These are phyloP conservation scores for Ianthella basta DNA, from an alignment of 37 sponge, comb jelly and placozoan genomes.

Conservation along the genomic window DNA sequence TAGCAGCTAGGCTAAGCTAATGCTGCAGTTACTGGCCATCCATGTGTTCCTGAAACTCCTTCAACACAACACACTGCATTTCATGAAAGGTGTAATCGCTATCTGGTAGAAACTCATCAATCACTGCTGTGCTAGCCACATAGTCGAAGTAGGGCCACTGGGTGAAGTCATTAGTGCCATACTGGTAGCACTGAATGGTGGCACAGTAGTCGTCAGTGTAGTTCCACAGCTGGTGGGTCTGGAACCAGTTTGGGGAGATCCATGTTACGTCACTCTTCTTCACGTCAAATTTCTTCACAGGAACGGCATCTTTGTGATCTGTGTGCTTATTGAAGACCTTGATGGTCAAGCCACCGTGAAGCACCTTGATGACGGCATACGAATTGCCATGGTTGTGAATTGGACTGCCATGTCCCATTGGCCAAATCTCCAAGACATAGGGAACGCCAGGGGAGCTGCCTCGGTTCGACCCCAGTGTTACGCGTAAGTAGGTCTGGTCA, in stretches of 20 bases:
- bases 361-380: conserved; percentile 62
- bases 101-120: conserved; percentile 55
- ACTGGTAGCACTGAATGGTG: conserved; percentile 75
- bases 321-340: conserved; percentile 58
- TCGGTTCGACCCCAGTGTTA: conserved; percentile 44
- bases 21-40: neutral
- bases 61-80: conserved; percentile 28
- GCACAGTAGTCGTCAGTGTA: conserved; percentile 61
- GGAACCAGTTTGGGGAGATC: conserved; percentile 80
- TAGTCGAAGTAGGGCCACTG: conserved; percentile 72
- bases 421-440: conserved; percentile 80
- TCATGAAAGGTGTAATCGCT: conserved; percentile 44
- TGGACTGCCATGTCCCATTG: conserved; percentile 49
- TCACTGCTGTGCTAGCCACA: neutral
- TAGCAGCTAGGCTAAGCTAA: no score
- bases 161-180: conserved; percentile 28
- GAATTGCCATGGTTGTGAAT: conserved; percentile 76
- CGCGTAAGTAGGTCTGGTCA: conserved; percentile 48
- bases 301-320: neutral
- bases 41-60: conserved; percentile 31
- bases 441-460: conserved; percentile 74
- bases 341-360: conserved; percentile 64
- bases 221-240: conserved; percentile 71
- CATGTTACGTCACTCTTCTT: conserved; percentile 61
- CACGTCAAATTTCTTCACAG: conserved; percentile 41